These are phyloP conservation scores for Melanotus villosus DNA, from an alignment of 2,888 invertebrate genomes.

Conservation along the genomic window DNA sequence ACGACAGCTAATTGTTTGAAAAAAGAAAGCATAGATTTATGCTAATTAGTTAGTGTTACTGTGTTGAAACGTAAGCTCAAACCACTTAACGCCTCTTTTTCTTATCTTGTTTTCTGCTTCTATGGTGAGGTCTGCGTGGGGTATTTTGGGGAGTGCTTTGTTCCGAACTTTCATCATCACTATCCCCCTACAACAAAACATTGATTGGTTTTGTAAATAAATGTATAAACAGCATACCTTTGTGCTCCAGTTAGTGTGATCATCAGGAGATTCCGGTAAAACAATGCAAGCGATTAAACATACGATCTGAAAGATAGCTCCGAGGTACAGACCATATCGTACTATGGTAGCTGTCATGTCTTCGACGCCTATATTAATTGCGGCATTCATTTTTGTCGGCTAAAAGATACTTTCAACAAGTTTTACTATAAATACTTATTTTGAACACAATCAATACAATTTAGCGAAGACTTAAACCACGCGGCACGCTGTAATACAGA, in stretches of 20 bases:
- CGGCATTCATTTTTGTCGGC: conserved; percentile 63
- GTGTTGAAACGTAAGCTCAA: no score
- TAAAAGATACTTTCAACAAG: background rate
- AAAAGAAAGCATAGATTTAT: no score
- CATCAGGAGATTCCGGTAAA: conserved; percentile 77
- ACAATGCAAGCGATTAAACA: conserved; percentile 88
- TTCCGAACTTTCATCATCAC: conserved; percentile 82
- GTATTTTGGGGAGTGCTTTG: conserved; percentile 81
- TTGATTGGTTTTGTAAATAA: background rate
- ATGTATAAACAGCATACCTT: conserved; percentile 66
- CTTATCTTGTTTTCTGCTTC: conserved; percentile 78
- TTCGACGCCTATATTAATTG: conserved; percentile 74
- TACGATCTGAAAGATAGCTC: conserved; percentile 89
- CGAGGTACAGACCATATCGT: conserved; percentile 86
- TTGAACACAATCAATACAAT: background rate
- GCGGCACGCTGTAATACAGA: no score
- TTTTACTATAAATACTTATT: background rate
- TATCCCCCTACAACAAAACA: conserved; percentile 70
- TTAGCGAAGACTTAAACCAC: background rate
- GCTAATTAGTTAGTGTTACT: no score
- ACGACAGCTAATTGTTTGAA: no score
- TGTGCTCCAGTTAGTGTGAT: conserved; percentile 65
- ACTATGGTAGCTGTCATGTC: conserved; percentile 82
- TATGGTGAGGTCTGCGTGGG: conserved; percentile 75
- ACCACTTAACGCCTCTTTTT: conserved; percentile 76